These are phyloP conservation scores for Graphium colonna DNA, from an alignment of 2,888 invertebrate species.

Conservation along the genomic window DNA sequence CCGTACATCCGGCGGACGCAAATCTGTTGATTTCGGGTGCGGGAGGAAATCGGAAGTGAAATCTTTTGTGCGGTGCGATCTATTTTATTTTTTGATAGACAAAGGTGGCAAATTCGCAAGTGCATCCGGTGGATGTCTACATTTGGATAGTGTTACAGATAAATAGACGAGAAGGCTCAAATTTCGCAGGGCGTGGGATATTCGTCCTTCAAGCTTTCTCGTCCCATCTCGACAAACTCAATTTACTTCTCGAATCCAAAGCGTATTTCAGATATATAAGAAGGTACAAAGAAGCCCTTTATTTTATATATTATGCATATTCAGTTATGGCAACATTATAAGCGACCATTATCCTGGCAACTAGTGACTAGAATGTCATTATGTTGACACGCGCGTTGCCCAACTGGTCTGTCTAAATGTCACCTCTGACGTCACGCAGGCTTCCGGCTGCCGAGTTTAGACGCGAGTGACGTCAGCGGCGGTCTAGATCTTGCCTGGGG, in stretches of 20 bases:
- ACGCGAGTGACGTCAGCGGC: slow-evolving; percentile 47
- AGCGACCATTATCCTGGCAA: not conserved
- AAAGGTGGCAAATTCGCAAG: slow-evolving; percentile 8
- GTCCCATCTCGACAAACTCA: too few species aligned
- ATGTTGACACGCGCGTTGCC: too few species aligned
- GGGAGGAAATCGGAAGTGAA: slow-evolving; percentile 17
- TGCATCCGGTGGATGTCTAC: not conserved
- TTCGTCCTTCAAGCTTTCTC: too few species aligned
- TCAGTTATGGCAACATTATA: too few species aligned
- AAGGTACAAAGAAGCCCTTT: too few species aligned
- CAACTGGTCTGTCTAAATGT: slow-evolving; percentile 39
- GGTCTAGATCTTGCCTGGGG: slow-evolving; percentile 42
- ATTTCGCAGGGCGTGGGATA: not conserved
- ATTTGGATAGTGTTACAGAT: not conserved
- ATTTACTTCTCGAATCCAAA: too few species aligned
- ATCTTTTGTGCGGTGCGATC: slow-evolving; percentile 4
- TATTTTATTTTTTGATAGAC: not conserved
- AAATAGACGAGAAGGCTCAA: not conserved
- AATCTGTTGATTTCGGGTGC: slow-evolving; percentile 8
- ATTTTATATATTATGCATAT: too few species aligned
- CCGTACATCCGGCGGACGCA: slow-evolving; percentile 46
- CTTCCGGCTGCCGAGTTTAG: slow-evolving; percentile 57
- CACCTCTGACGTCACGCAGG: slow-evolving; percentile 46
- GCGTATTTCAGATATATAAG: too few species aligned
- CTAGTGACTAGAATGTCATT: not conserved